phyloP scores from a whole-genome alignment of 2,797 vertebrate genomes.

The Acropternis orthonyx region DNA sequence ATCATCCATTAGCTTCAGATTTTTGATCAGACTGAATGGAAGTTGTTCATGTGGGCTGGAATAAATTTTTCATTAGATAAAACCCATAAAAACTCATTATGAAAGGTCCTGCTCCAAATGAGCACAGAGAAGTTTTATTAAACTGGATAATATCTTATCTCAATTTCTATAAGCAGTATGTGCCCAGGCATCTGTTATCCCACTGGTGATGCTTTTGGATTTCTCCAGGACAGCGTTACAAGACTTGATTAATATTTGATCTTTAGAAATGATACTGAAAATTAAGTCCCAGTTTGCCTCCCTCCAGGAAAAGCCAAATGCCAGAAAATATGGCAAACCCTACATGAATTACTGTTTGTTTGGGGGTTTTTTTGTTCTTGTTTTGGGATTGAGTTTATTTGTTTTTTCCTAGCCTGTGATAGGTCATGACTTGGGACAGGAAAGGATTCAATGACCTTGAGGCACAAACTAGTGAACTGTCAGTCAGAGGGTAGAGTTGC shows the following conservation, averaged over 20 bases:
- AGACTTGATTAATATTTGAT: constrained; percentile 38
- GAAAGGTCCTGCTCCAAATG: constrained; percentile 25
- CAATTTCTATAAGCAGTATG: background rate
- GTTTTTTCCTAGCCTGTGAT: background rate
- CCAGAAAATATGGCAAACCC: background rate
- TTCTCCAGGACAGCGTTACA: background rate
- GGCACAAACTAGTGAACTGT: background rate
- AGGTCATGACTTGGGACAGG: background rate
- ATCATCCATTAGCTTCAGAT: background rate
- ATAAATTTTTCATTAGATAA: constrained; percentile 4
- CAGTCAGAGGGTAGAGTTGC: background rate
- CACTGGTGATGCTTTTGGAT: background rate
- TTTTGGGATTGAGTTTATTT: background rate
- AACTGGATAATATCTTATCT: constrained; percentile 37
- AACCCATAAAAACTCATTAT: constrained; percentile 25
- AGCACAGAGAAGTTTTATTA: constrained; percentile 34
- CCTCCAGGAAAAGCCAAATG: background rate
- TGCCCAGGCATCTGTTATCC: constrained; percentile 1
- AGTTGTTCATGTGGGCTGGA: background rate
- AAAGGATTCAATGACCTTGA: background rate
- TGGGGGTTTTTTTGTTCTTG: background rate
- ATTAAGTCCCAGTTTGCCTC: background rate
- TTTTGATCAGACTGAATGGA: background rate
- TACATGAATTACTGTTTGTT: background rate
- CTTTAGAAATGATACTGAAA: constrained; percentile 56